Evolutionary conservation across 1,140 invertebrate species (phyloP), one percentile per base, ranked within the genome.

Genomic region (Pentalonia nigronervosa): DNA sequence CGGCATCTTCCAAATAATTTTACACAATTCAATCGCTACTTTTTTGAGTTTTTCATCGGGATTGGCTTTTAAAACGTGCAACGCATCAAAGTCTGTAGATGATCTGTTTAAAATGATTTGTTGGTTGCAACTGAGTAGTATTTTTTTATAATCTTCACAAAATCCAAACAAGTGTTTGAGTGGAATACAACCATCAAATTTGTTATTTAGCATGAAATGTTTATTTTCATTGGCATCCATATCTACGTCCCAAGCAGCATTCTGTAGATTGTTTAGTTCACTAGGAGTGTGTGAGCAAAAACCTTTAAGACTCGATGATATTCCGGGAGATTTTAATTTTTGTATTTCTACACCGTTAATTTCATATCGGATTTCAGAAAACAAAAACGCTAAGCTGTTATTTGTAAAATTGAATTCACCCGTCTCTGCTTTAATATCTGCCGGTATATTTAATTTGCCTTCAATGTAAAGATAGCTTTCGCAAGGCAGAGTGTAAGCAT

Each of bases 301-400:
- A 41, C 94, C 94, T 94, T 96, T 96, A 92, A 96, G 94, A n/a
- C 95, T 94, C 86, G 93, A 95, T 7, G 95, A 95, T 9, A 95
- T 94, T 56, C 95, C 95, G 11, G 95, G 94, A 94, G 95, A 95
- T 94, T 95, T 95, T 90, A 94, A 94, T 76, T 94, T 93, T 95
- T 96, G 95, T 91, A 96, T 95, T 94, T 95, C 95, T 7, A 95
- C 94, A 48, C 94, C 95, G 94, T 95, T 95, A 7, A 96, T 17
- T 94, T 95, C 95, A 94, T 95, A 96, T 76, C 95, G 94, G n/a
- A 95, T 95, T 94, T 95, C 95, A 93, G 95, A 94, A 94, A 96
- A 96, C 21, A 96, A 93, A 94, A 95, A 95, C 48, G 94, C 94
- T 9, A 93, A 48, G 2, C 91, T 53, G 23, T 94, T 94, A 47